These are phyloP conservation scores for Argyresthia albistria DNA, from an alignment of 2,888 invertebrate genomes.

Conservation along the genomic window DNA sequence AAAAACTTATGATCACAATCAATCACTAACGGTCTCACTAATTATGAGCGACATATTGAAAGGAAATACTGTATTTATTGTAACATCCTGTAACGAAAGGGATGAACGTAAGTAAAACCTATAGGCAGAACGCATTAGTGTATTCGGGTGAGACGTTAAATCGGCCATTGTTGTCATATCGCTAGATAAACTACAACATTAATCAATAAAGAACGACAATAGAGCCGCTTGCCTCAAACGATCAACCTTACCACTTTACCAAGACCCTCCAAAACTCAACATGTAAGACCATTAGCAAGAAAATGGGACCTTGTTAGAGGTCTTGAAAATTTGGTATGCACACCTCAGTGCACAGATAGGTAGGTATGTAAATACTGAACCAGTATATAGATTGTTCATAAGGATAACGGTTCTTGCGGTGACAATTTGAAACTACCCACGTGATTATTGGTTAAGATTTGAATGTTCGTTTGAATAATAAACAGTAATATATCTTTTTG, in stretches of 20 bases:
- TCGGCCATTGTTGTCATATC: constrained; percentile 59
- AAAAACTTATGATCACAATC: too few relatives aligned
- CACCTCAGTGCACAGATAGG: constrained; percentile 15
- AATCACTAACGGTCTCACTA: too few relatives aligned
- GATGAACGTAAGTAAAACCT: constrained; percentile 49
- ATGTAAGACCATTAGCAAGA: background rate
- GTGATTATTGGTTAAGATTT: constrained; percentile 21
- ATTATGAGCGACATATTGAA: too few relatives aligned
- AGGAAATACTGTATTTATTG: constrained; percentile 9
- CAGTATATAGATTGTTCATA: constrained; percentile 28
- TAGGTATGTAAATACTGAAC: constrained; percentile 41
- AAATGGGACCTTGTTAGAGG: constrained; percentile 12
- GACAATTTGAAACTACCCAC: constrained; percentile 38
- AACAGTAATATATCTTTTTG: background rate
- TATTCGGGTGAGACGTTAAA: constrained; percentile 50
- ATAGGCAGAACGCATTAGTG: constrained; percentile 54
- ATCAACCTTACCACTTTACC: constrained; percentile 24
- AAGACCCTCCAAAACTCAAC: constrained; percentile 18
- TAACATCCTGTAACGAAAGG: constrained; percentile 45
- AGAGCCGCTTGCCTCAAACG: constrained; percentile 51
- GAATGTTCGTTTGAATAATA: background rate
- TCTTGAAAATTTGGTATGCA: constrained; percentile 21
- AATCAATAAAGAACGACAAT: constrained; percentile 63
- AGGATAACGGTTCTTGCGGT: constrained; percentile 47
- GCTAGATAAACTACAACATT: constrained; percentile 65